A percentile compares a stretch with the other conserved stretches of the same genome.
Evolutionary conservation across 2,113 vertebrate genomes (phyloP).

Genomic region (Mohoua ochrocephala): DNA sequence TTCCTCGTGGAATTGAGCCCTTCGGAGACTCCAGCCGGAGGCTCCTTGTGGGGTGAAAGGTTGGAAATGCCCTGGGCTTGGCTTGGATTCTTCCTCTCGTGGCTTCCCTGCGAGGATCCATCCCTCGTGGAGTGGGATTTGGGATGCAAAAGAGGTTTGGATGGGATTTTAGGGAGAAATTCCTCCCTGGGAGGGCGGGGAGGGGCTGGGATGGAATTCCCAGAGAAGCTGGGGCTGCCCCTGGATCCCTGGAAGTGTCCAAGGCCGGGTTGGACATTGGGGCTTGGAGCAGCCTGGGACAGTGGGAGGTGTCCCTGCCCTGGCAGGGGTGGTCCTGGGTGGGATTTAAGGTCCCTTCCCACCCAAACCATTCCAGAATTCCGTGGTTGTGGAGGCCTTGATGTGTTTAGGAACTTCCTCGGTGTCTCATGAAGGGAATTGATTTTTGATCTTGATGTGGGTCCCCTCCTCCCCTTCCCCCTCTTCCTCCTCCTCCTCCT

Average conservation of each 20-base stretch:
- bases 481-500: neutral
- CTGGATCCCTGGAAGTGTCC: neutral
- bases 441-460: neutral
- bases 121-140: rapidly evolving
- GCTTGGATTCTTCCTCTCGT: rapidly evolving
- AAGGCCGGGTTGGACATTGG: neutral
- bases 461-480: neutral
- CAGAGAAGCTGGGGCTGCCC: neutral
- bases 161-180: neutral
- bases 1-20: rapidly evolving
- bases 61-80: neutral
- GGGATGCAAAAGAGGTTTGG: neutral
- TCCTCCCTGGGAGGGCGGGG: rapidly evolving
- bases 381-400: rapidly evolving
- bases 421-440: rapidly evolving
- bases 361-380: neutral
- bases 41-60: neutral
- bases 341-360: neutral
- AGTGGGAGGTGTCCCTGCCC: neutral
- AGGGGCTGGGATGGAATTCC: neutral
- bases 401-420: neutral
- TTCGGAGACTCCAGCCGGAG: rapidly evolving
- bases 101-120: rapidly evolving
- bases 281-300: neutral
- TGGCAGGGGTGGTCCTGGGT: neutral